These are phyloP conservation scores for Torymus auratus DNA, from an alignment of 2,888 invertebrate species.

Conservation along the genomic window DNA sequence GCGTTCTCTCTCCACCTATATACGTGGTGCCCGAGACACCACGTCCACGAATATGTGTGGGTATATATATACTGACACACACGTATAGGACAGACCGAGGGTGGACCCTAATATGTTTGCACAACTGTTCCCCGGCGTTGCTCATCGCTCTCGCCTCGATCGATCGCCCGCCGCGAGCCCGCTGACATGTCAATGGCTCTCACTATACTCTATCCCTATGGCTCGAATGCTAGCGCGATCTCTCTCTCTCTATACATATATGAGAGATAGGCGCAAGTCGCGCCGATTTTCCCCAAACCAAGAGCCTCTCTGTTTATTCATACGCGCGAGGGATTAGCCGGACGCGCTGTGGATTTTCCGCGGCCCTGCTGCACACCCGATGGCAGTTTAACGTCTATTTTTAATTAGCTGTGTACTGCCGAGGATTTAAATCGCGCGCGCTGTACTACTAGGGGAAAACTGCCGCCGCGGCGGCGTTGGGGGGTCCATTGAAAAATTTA, in stretches of 20 bases:
- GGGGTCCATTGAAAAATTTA: conserved; percentile 43
- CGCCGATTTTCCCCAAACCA: neutral
- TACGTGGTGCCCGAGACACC: too few relatives aligned
- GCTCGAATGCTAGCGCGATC: too few relatives aligned
- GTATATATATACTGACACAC: too few relatives aligned
- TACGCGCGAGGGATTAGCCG: conserved; percentile 5
- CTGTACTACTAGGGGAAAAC: neutral
- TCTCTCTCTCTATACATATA: neutral
- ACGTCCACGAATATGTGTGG: too few relatives aligned
- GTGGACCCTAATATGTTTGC: conserved; percentile 65
- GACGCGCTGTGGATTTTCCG: conserved; percentile 13
- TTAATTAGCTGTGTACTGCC: conserved; percentile 32
- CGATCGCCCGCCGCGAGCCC: conserved; percentile 46
- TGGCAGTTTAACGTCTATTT: conserved; percentile 41
- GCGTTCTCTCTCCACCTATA: neutral
- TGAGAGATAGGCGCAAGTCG: neutral
- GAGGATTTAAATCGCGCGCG: neutral
- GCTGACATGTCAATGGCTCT: conserved; percentile 41
- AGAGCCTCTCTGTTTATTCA: conserved; percentile 15
- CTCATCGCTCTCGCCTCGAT: conserved; percentile 50
- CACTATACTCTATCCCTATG: neutral
- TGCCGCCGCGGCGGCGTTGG: neutral
- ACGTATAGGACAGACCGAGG: conserved; percentile 5
- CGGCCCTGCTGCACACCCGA: neutral
- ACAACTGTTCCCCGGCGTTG: conserved; percentile 63